Base-by-base conservation (phyloP, 2,888 invertebrate genomes). In the Penaeus monodon region DNA sequence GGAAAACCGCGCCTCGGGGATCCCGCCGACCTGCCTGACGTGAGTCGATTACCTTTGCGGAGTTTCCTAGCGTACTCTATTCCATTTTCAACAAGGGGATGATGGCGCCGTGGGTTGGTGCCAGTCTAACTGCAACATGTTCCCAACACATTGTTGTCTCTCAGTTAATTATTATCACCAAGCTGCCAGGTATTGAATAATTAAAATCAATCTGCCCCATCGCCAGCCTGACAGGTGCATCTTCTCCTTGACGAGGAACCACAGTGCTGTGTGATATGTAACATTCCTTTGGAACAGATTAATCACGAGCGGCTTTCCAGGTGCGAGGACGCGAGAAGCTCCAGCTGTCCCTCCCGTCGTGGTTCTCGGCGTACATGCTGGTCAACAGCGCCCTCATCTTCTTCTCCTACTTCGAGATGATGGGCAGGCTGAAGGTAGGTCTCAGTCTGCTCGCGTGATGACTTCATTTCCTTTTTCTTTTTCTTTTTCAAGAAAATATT, bases 1-100 rank as follows among this genome's bases (percentile, higher is more conserved):
- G 97, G 97, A 0, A 94, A 94, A 81, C 95, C 95, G 0, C 93
- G 97, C 90, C 94, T 96, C 0, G 97, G 97, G 20, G 93, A 95
- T 24, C 95, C 95, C 77, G 94, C 94, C 84, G 94, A 95, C 91
- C 96, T 97, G 92, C 93, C 96, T 77, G 95, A 96, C 91, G 97
- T 97, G 93, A 93, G 94, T 93, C 57, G 57, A 57, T 20, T 14
- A 4, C 17, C 14, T 57, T 57, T 57, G 57, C 10, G 57, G 17
- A 57, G 14, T 57, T 57, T 20, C 17, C 17, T 57, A 3, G 57
- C 0, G 12, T 17, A 27, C 20, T 14, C 4, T 33, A 17, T 10
- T 44, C 44, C 44, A 6, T 44, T 44, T 44, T 44, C 44, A 10
- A 44, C 44, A 44, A 44, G 10, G 44, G 44, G 44, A 44, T 10